phyloP scores from a whole-genome alignment of 2,888 invertebrate genomes.

The Lasioglossum figueresi region DNA sequence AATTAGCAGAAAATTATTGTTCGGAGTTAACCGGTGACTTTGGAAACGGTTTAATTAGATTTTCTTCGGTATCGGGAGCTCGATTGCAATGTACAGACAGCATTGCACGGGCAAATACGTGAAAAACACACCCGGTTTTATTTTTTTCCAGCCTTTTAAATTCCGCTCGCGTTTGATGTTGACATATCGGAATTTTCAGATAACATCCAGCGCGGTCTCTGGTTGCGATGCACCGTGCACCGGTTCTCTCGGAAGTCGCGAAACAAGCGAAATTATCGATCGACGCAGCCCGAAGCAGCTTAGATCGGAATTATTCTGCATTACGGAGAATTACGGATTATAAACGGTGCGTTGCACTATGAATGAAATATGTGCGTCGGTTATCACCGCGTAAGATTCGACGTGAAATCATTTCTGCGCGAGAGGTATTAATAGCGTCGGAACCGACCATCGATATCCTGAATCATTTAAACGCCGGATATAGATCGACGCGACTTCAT shows the following conservation, averaged over 20 bases:
- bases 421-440: neutral
- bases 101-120: neutral
- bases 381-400: neutral
- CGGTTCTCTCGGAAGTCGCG: neutral
- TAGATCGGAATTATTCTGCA: constrained; percentile 39
- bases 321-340: constrained; percentile 43
- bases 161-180: neutral
- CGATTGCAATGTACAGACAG: neutral
- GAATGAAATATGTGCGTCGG: neutral
- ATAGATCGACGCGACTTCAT: neutral
- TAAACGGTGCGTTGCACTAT: constrained; percentile 27
- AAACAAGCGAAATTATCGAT: constrained; percentile 25
- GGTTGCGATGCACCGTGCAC: neutral
- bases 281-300: neutral
- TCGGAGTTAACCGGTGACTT: neutral
- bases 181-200: neutral
- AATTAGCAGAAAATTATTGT: neutral
- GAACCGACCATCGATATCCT: neutral
- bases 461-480: neutral
- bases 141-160: neutral
- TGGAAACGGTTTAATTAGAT: neutral
- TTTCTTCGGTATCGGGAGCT: neutral
- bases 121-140: neutral
- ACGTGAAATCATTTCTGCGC: constrained; percentile 2
- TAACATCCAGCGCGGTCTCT: neutral